Conservation (phyloP, 2,113 vertebrate species). For the Epinephelus lanceolatus region DNA sequence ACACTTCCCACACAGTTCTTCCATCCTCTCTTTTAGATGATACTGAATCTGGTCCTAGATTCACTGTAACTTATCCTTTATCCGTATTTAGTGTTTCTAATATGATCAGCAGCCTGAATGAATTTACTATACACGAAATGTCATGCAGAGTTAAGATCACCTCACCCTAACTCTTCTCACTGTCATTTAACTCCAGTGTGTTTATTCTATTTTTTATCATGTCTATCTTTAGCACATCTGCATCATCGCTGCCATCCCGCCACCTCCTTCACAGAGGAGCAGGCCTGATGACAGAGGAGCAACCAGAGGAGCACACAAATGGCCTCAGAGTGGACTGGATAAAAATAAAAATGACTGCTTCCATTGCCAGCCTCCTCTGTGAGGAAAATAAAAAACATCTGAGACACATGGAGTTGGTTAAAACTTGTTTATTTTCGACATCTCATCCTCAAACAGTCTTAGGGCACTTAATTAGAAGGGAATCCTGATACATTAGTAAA, state of each 20-base stretch:
- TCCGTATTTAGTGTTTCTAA: background rate
- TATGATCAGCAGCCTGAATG: background rate
- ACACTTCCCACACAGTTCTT: background rate
- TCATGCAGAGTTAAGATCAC: background rate
- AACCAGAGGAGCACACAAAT: conserved; percentile 11
- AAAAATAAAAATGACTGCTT: background rate
- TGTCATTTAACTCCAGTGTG: background rate
- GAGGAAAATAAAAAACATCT: conserved; percentile 31
- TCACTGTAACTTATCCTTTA: background rate
- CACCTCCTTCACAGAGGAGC: conserved; percentile 41
- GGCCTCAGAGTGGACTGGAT: background rate
- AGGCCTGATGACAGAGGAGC: conserved; percentile 15
- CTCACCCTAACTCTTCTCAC: background rate
- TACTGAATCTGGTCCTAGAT: background rate
- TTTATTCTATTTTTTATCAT: background rate
- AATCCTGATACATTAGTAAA: conserved; percentile 29
- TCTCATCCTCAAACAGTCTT: conserved; percentile 35
- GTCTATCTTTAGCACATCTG: conserved; percentile 61
- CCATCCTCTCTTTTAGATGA: background rate
- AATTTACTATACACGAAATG: background rate
- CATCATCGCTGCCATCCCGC: conserved; percentile 69
- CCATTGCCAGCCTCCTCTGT: background rate
- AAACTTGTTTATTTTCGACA: conserved; percentile 50
- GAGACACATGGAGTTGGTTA: conserved; percentile 10
- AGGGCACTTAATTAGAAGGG: conserved; percentile 41